phyloP scores from a whole-genome alignment of 1,140 invertebrate species.

The Charaxes varanes region DNA sequence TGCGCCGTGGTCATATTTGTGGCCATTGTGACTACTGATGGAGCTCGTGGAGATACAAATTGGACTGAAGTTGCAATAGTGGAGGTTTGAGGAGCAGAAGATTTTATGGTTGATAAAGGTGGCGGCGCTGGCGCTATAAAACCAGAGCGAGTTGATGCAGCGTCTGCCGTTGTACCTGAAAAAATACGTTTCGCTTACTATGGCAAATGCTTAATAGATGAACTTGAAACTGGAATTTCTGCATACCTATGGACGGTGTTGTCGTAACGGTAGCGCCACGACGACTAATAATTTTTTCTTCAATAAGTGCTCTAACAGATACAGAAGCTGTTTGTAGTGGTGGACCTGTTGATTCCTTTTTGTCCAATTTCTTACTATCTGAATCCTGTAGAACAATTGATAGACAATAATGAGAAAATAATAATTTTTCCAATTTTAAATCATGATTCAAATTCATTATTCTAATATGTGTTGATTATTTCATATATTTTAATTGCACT shows the following conservation, averaged over 20 bases:
- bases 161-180: slow-evolving; percentile 58
- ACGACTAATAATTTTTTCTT: slow-evolving; percentile 94
- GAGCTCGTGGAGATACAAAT: slow-evolving; percentile 75
- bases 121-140: slow-evolving; percentile 68
- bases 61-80: slow-evolving; percentile 47
- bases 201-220: not conserved
- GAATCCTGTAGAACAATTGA: slow-evolving; percentile 80
- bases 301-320: slow-evolving; percentile 89
- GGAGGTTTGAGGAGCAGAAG: slow-evolving; percentile 70
- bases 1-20: slow-evolving; percentile 37
- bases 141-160: slow-evolving; percentile 52
- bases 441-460: too few species aligned
- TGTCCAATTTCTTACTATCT: slow-evolving; percentile 89
- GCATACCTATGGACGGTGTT: slow-evolving; percentile 39
- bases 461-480: too few species aligned
- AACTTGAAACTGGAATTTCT: not conserved
- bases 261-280: slow-evolving; percentile 66
- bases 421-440: slow-evolving; percentile 1
- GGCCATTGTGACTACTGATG: slow-evolving; percentile 70
- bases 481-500: too few species aligned
- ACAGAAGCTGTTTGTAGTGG: slow-evolving; percentile 91
- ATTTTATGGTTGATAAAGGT: slow-evolving; percentile 75
- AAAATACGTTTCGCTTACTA: slow-evolving; percentile 11
- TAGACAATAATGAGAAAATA: not conserved
- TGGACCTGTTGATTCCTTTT: slow-evolving; percentile 86